phyloP scores from a whole-genome alignment of 1,140 invertebrate genomes.

The Brachionus paranguensis region DNA sequence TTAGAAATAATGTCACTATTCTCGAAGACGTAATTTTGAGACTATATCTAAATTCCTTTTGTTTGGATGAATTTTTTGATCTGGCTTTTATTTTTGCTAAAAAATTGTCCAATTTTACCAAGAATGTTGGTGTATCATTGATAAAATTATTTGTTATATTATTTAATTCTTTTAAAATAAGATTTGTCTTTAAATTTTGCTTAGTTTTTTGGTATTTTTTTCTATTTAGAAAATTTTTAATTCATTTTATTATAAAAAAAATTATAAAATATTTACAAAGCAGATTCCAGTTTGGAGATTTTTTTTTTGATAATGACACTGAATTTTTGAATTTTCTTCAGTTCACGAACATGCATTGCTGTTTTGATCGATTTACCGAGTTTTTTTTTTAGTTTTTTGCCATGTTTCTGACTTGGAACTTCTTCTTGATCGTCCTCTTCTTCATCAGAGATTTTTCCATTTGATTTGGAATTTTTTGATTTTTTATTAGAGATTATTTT shows the following conservation, averaged over 20 bases:
- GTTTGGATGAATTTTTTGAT: background rate
- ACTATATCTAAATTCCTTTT: background rate
- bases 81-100: background rate
- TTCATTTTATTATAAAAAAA: background rate
- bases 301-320: background rate
- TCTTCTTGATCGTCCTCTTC: background rate
- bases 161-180: background rate
- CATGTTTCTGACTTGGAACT: background rate
- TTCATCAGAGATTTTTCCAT: background rate
- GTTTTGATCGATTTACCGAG: background rate
- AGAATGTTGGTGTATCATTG: background rate
- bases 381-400: background rate
- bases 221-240: background rate
- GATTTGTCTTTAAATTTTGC: background rate
- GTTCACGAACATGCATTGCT: background rate
- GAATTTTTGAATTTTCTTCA: constrained; percentile 15
- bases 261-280: background rate
- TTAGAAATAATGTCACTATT: background rate
- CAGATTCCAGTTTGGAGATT: background rate
- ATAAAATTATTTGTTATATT: constrained; percentile 25
- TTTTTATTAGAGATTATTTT: background rate
- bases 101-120: background rate
- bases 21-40: background rate
- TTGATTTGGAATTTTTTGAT: background rate
- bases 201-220: background rate